Base-by-base conservation (phyloP, 1,140 invertebrate genomes). In the Platyscapa corneri region DNA sequence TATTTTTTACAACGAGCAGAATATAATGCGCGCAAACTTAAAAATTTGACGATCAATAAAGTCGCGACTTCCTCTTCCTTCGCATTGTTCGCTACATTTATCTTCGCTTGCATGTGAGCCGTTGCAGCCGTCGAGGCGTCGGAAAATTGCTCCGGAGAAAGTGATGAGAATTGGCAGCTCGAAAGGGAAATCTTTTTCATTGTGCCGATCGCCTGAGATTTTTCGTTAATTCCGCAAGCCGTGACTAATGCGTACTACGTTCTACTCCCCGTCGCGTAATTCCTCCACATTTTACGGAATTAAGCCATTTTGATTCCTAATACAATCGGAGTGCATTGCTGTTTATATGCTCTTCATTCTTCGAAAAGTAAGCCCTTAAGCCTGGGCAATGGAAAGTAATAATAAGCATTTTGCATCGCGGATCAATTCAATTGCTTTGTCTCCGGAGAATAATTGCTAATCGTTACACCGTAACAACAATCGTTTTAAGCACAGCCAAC, bases 41-140 rank as follows among this genome's bases (percentile, higher is more conserved):
- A 77, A 77, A 82, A 20, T 86, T 86, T 83, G 85, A 86, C 39
- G 85, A 80, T 79, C 85, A 74, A 83, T 86, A 86, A 84, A 86
- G 64, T 81, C 27, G 67, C 23, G 30, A 84, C 86, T 86, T 86
- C 86, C 86, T 86, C 77, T 81, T 84, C 70, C 78, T 82, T 76
- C 30, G 32, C 46, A 74, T 85, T 80, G 84, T 81, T 75, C 70
- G 23, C 16, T 20, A 27, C 67, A 49, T 75, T 82, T 75, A 82
- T 75, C 27, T 56, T 70, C 49, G 49, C 53, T 49, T 23, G 34
- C 23, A 34, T 3, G 23, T 16, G 23, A 82, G 46, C 74, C 34
- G 67, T 23, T 72, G 12, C 46, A 5, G 7, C 46, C 30, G 34
- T 37, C 18, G 56, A 30, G 75, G 56, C 10, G 7, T 32, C 53